Evolutionary conservation across 2,888 invertebrate species (phyloP).

Genomic region (Siphlonurus alternatus): DNA sequence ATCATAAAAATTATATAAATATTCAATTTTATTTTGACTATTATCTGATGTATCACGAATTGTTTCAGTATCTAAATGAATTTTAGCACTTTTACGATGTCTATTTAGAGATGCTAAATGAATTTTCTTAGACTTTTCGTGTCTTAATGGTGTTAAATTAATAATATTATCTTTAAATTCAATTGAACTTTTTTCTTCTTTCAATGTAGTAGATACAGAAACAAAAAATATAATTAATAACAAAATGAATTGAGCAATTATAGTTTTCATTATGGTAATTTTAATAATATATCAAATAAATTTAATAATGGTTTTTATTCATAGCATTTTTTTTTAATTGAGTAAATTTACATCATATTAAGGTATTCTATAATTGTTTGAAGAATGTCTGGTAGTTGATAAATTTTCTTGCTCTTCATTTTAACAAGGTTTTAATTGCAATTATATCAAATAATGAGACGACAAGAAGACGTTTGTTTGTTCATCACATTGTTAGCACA

Average conservation of each 20-base stretch:
- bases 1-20: neutral
- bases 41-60: neutral
- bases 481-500: too few species aligned
- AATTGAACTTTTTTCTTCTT: neutral
- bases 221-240: neutral
- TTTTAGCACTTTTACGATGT: neutral
- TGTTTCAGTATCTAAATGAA: neutral
- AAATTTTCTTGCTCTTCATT: too few species aligned
- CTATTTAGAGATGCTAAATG: neutral
- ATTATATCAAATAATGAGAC: too few species aligned
- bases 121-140: neutral
- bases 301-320: too few species aligned
- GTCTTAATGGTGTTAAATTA: neutral
- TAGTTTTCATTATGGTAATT: neutral
- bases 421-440: too few species aligned
- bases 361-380: too few species aligned
- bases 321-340: too few species aligned
- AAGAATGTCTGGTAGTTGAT: too few species aligned
- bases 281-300: too few species aligned
- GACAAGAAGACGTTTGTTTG: too few species aligned
- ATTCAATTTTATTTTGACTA: neutral
- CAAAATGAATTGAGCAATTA: neutral
- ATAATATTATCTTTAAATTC: neutral
- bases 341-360: too few species aligned
- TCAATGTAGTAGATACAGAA: neutral